Evolutionary conservation across 92 coral and sea anemone genomes (phyloP).

Genomic region (Epizoanthus ramosus): DNA sequence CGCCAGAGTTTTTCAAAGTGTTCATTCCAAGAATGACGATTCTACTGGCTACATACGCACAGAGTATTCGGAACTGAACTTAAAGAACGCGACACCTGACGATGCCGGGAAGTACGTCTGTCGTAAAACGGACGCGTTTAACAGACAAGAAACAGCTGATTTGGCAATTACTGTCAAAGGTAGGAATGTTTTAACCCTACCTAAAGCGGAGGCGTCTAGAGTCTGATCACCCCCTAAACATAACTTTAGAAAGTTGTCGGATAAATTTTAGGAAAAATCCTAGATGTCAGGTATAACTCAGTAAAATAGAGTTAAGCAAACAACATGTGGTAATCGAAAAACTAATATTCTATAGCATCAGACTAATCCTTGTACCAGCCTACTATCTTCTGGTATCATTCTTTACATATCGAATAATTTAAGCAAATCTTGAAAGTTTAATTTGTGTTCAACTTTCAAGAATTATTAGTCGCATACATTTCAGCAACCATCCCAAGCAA

Average conservation of each 20-base stretch:
- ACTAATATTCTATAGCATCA: too few relatives aligned
- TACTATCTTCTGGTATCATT: too few relatives aligned
- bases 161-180: not conserved
- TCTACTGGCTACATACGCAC: not conserved
- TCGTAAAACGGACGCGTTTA: not conserved
- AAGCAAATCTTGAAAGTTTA: too few relatives aligned
- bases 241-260: not conserved
- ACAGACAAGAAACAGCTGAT: not conserved
- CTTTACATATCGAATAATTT: too few relatives aligned
- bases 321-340: too few relatives aligned
- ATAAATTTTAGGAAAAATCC: not conserved
- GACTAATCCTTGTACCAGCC: too few relatives aligned
- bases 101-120: not conserved
- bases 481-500: too few relatives aligned
- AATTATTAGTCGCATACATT: too few relatives aligned
- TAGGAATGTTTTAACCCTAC: not conserved
- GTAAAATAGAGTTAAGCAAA: too few relatives aligned
- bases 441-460: too few relatives aligned
- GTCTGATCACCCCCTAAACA: not conserved
- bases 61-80: not conserved
- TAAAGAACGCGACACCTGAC: not conserved
- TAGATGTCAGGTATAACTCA: not conserved
- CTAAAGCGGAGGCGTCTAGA: not conserved
- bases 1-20: not conserved
- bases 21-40: not conserved